Conservation (phyloP, 2,888 invertebrate species). For the Andrena dorsata region DNA sequence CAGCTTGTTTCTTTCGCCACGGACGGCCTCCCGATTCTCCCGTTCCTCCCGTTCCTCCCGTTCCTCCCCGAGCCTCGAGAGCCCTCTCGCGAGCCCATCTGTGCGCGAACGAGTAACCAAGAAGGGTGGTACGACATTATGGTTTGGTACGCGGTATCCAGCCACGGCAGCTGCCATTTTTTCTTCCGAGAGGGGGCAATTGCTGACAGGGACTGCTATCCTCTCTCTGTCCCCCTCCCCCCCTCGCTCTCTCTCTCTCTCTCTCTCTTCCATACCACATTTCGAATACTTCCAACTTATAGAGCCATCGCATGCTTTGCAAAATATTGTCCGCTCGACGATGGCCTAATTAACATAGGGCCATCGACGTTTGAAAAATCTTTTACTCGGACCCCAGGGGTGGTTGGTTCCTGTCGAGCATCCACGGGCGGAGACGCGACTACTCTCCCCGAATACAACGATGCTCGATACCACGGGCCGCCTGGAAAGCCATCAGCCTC, state of each 20-base stretch:
- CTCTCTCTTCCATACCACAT: background rate
- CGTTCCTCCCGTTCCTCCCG: conserved; percentile 50
- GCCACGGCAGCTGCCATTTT: conserved; percentile 86
- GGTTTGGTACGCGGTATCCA: conserved; percentile 85
- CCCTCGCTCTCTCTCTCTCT: background rate
- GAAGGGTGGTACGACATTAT: conserved; percentile 72
- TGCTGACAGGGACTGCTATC: conserved; percentile 84
- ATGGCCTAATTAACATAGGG: too few relatives aligned
- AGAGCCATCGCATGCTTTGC: background rate
- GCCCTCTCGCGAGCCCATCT: conserved; percentile 72
- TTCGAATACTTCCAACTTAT: background rate
- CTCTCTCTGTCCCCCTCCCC: conserved; percentile 68
- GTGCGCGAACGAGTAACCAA: conserved; percentile 74
- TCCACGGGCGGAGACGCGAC: too few relatives aligned
- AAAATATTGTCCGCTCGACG: background rate
- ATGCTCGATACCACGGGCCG: too few relatives aligned
- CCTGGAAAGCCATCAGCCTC: too few relatives aligned
- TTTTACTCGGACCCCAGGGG: too few relatives aligned
- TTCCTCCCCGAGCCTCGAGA: conserved; percentile 52
- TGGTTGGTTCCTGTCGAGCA: too few relatives aligned
- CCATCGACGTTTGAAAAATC: too few relatives aligned
- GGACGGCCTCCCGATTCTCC: conserved; percentile 64
- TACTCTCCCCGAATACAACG: too few relatives aligned
- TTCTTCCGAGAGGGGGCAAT: conserved; percentile 84
- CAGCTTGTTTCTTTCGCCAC: conserved; percentile 62